Percentiles rank a stretch among this genome's conserved stretches.
phyloP scores from a whole-genome alignment of 1,140 invertebrate genomes.

The Zelostemma sp. region DNA sequence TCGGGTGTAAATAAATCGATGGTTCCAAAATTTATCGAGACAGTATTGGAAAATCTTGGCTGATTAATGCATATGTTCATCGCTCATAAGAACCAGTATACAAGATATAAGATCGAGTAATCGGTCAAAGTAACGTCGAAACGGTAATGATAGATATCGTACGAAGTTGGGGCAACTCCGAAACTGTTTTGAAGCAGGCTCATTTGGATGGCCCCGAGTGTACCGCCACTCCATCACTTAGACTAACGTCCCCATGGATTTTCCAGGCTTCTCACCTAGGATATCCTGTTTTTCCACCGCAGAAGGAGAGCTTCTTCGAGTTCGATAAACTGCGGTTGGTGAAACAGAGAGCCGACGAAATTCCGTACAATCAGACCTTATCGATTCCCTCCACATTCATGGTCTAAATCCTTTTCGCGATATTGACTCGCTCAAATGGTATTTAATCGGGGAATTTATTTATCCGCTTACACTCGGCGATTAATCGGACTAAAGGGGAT shows the following conservation, averaged over 20 bases:
- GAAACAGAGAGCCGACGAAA: background rate
- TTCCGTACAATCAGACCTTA: conserved; percentile 21
- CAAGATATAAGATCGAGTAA: conserved; percentile 19
- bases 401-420: conserved; percentile 18
- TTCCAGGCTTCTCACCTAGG: conserved; percentile 13
- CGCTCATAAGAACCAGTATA: background rate
- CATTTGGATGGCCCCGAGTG: conserved; percentile 35
- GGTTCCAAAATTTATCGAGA: no score
- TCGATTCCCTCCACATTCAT: conserved; percentile 20
- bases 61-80: background rate
- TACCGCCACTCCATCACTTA: conserved; percentile 56
- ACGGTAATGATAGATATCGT: conserved; percentile 49
- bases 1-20: no score
- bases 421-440: conserved; percentile 1
- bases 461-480: no score
- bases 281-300: conserved; percentile 36
- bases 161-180: conserved; percentile 28
- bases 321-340: no score
- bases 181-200: conserved; percentile 40
- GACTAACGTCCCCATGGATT: conserved; percentile 47
- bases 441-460: no score
- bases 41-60: no score
- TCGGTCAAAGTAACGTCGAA: conserved; percentile 35
- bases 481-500: no score
- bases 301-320: conserved; percentile 9